A percentile compares a stretch with the other conserved stretches of the same genome.
These are phyloP conservation scores for Acronicta alni DNA, from an alignment of 2,888 invertebrate genomes.

Conservation along the genomic window DNA sequence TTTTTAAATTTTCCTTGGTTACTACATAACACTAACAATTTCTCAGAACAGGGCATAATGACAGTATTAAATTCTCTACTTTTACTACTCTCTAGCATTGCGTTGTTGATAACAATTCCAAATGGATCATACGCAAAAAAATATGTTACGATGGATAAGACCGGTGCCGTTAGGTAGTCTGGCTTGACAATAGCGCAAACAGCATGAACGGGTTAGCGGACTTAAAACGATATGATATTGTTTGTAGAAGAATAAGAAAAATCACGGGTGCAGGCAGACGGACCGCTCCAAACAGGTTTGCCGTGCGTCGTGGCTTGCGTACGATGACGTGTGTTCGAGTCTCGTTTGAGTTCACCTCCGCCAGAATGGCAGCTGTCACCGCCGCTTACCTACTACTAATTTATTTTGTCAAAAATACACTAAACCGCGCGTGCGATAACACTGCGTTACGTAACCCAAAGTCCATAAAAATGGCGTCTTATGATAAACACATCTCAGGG, in stretches of 20 bases:
- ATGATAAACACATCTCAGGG: conserved; percentile 17
- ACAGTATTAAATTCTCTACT: too few species aligned
- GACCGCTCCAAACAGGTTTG: conserved; percentile 80
- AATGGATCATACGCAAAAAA: conserved; percentile 73
- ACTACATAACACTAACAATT: too few species aligned
- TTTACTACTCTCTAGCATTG: conserved; percentile 65
- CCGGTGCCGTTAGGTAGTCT: conserved; percentile 84
- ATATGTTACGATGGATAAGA: conserved; percentile 82
- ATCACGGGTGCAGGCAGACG: conserved; percentile 71
- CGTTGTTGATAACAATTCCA: conserved; percentile 71
- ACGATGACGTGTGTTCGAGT: conserved; percentile 61
- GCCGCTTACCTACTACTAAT: conserved; percentile 20
- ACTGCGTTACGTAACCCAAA: conserved; percentile 27
- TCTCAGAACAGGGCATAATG: conserved; percentile 26
- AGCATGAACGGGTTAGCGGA: conserved; percentile 75
- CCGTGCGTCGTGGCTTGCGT: conserved; percentile 62
- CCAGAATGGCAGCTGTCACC: conserved; percentile 71
- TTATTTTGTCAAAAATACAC: conserved; percentile 42
- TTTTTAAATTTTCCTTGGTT: too few species aligned
- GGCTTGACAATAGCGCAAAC: conserved; percentile 75
- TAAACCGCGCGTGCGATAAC: neutral
- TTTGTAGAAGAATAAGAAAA: conserved; percentile 72
- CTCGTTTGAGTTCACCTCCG: conserved; percentile 55
- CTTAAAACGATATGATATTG: conserved; percentile 72
- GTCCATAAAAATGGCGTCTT: conserved; percentile 18